A percentile compares a stretch with the other conserved stretches of the same genome.
These are phyloP conservation scores for Eilema depressum DNA, from an alignment of 2,888 invertebrate genomes.

Conservation along the genomic window DNA sequence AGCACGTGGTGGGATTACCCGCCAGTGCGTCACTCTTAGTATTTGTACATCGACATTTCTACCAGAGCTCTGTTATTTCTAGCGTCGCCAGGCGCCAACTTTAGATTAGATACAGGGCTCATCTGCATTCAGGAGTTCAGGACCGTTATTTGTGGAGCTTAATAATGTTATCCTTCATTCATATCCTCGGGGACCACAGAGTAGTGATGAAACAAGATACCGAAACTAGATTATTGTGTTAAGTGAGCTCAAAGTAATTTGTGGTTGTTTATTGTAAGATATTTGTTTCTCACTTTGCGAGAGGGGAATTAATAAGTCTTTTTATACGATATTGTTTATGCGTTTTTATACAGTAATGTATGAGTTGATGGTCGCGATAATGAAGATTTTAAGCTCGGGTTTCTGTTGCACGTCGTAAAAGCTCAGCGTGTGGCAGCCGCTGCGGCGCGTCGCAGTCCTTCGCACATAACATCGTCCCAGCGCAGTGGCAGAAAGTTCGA, in stretches of 20 bases:
- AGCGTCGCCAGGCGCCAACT: conserved; percentile 76
- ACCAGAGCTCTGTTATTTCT: conserved; percentile 77
- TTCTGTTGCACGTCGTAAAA: conserved; percentile 69
- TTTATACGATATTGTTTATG: conserved; percentile 67
- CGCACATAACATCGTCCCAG: conserved; percentile 7
- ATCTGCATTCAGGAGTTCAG: conserved; percentile 77
- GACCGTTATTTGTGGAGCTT: conserved; percentile 75
- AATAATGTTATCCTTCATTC: conserved; percentile 73
- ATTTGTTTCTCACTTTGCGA: conserved; percentile 45
- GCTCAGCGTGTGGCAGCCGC: conserved; percentile 62
- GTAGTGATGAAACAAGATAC: conserved; percentile 42
- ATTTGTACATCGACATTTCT: conserved; percentile 78
- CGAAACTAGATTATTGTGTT: conserved; percentile 37
- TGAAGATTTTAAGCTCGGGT: conserved; percentile 75
- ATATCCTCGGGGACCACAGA: conserved; percentile 58
- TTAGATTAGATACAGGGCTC: conserved; percentile 79
- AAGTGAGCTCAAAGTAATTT: conserved; percentile 26
- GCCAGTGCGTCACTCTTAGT: conserved; percentile 67
- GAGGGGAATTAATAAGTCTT: conserved; percentile 56
- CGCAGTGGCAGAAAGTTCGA: conserved; percentile 16
- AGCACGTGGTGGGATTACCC: conserved; percentile 60
- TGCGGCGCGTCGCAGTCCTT: conserved; percentile 20
- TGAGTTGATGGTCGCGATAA: conserved; percentile 71
- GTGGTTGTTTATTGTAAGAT: conserved; percentile 25
- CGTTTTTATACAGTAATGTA: conserved; percentile 58